Conservation (phyloP, 2,888 invertebrate species). For the Camponotus fellah region DNA sequence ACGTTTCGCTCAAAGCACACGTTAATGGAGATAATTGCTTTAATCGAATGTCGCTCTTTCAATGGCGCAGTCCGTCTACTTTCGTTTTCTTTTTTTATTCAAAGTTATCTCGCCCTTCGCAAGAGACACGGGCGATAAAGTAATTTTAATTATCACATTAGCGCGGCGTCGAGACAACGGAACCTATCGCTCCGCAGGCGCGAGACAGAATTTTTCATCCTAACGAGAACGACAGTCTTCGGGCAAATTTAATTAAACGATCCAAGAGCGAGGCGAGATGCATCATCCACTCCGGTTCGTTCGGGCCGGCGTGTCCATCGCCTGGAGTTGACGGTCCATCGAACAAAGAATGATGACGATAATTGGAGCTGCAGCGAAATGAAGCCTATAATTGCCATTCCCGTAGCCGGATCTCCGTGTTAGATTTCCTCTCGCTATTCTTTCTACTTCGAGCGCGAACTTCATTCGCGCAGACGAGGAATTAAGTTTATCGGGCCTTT, state of each 20-base stretch:
- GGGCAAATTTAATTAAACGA: slow-evolving; percentile 75
- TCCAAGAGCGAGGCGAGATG: slow-evolving; percentile 30
- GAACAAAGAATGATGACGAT: slow-evolving; percentile 69
- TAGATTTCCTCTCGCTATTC: slow-evolving; percentile 19
- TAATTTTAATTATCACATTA: slow-evolving; percentile 77
- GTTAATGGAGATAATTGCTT: slow-evolving; percentile 58
- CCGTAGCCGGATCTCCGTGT: slow-evolving; percentile 47
- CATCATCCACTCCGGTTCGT: slow-evolving; percentile 54
- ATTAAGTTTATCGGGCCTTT: slow-evolving; percentile 34
- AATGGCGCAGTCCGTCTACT: slow-evolving; percentile 17
- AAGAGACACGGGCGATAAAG: slow-evolving; percentile 60
- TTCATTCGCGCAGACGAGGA: slow-evolving; percentile 21
- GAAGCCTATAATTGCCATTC: slow-evolving; percentile 62
- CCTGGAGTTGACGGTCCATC: slow-evolving; percentile 63
- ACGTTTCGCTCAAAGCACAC: slow-evolving; percentile 22
- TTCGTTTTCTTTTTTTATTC: slow-evolving; percentile 17
- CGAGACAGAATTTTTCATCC: slow-evolving; percentile 52
- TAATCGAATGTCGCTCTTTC: slow-evolving; percentile 64
- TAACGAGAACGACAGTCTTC: slow-evolving; percentile 52
- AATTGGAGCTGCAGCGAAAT: slow-evolving; percentile 70
- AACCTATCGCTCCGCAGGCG: slow-evolving; percentile 9
- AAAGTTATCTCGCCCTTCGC: slow-evolving; percentile 10
- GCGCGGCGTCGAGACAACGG: slow-evolving; percentile 43
- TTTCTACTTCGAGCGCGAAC: slow-evolving; percentile 27
- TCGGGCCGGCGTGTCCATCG: slow-evolving; percentile 57